A percentile compares a stretch with the other conserved stretches of the same genome.
phyloP scores from a whole-genome alignment of 1,140 invertebrate genomes.

The Lamellibrachia luymesi region DNA sequence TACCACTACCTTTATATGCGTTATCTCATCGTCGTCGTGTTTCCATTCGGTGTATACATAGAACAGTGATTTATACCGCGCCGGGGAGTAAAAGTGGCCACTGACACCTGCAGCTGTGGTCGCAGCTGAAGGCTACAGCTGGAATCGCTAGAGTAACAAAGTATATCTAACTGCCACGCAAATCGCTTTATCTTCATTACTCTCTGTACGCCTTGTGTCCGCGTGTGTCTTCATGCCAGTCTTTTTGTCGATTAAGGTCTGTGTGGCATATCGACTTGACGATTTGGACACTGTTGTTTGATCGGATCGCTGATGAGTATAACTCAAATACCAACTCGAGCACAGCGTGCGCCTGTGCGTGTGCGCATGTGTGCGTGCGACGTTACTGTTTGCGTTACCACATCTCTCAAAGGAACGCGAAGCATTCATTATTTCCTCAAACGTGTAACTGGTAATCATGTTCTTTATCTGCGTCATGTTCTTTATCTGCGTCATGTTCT shows the following conservation, averaged over 20 bases:
- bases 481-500: no score
- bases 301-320: background rate
- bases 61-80: background rate
- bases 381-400: background rate
- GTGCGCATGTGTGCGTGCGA: background rate
- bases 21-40: background rate
- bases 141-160: background rate
- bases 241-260: background rate
- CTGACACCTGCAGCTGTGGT: background rate
- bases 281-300: background rate
- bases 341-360: no score
- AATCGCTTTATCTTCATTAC: background rate
- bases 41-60: background rate
- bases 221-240: background rate
- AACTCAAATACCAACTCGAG: background rate
- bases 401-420: background rate
- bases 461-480: background rate
- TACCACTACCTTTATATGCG: background rate
- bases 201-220: background rate
- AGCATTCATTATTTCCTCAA: background rate
- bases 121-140: background rate
- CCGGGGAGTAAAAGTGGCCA: background rate
- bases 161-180: background rate
- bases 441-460: background rate
- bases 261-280: background rate